Percentiles rank a stretch among this genome's conserved stretches.
Conservation (phyloP, 92 coral and sea anemone genomes). For the Zoanthus solanderi region DNA sequence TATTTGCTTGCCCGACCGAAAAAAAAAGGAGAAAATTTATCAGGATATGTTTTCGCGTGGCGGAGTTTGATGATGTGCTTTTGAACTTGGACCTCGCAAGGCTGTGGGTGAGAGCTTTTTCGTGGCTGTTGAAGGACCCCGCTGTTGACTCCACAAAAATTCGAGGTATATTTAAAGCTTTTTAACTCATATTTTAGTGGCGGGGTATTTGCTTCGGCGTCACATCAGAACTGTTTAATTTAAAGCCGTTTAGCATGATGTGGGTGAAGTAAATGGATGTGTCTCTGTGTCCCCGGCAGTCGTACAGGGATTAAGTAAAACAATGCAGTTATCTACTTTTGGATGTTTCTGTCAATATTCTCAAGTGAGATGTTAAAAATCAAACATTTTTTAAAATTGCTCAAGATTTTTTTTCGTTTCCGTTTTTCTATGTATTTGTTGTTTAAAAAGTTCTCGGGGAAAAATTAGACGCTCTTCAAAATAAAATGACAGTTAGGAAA, state of each 20-base stretch:
- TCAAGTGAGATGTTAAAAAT: background rate
- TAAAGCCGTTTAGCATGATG: too few species aligned
- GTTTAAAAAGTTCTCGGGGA: too few species aligned
- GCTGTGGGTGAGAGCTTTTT: slow-evolving; percentile 84
- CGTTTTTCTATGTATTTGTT: too few species aligned
- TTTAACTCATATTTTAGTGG: background rate
- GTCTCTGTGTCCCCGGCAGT: too few species aligned
- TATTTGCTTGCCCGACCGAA: slow-evolving; percentile 74
- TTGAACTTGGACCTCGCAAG: slow-evolving; percentile 70
- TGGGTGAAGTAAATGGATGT: too few species aligned
- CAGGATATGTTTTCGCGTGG: slow-evolving; percentile 71
- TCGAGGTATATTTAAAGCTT: slow-evolving; percentile 69
- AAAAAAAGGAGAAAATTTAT: slow-evolving; percentile 51
- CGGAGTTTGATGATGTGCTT: slow-evolving; percentile 60
- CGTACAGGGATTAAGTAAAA: background rate
- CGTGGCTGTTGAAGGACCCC: slow-evolving; percentile 79
- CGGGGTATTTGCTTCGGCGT: too few species aligned
- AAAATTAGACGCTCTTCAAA: too few species aligned
- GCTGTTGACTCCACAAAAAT: slow-evolving; percentile 38
- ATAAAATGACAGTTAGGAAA: too few species aligned
- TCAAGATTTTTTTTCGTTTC: too few species aligned
- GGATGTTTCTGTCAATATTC: background rate
- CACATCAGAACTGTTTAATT: too few species aligned
- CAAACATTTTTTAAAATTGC: background rate
- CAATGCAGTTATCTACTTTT: background rate